A percentile compares a stretch with the other conserved stretches of the same genome.
Conservation (phyloP, 2,113 vertebrate genomes). For the Atractosteus spatula region DNA sequence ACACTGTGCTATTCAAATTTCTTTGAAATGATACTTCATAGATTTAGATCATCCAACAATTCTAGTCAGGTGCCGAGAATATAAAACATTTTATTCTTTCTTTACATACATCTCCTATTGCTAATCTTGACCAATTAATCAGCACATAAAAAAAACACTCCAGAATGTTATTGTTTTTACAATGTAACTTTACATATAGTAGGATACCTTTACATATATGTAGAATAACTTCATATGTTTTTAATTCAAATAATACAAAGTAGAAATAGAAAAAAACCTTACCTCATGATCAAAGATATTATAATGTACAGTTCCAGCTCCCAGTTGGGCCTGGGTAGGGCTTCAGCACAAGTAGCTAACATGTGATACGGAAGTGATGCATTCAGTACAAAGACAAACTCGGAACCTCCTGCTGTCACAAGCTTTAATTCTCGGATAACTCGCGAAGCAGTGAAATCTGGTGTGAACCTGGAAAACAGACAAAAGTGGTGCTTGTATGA, state of each 20-base stretch:
- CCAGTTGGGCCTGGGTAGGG: slow-evolving; percentile 91
- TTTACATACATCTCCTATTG: too few relatives aligned
- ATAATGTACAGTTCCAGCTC: slow-evolving; percentile 89
- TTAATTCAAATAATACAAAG: not conserved
- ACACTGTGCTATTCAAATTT: too few relatives aligned
- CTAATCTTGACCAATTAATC: too few relatives aligned
- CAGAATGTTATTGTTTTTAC: too few relatives aligned
- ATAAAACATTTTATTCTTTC: too few relatives aligned
- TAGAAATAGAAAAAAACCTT: slow-evolving; percentile 3
- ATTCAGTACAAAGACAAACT: slow-evolving; percentile 89
- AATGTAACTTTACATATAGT: not conserved
- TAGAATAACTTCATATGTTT: too few relatives aligned
- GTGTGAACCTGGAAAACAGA: slow-evolving; percentile 83
- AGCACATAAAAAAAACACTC: too few relatives aligned
- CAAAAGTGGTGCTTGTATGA: too few relatives aligned
- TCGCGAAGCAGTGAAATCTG: slow-evolving; percentile 96
- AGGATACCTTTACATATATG: not conserved
- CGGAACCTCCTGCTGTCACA: slow-evolving; percentile 84
- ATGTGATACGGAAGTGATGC: slow-evolving; percentile 97
- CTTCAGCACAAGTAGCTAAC: slow-evolving; percentile 89
- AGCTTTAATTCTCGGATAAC: slow-evolving; percentile 92
- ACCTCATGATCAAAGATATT: slow-evolving; percentile 96
- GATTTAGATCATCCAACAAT: too few relatives aligned
- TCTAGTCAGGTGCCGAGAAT: too few relatives aligned
- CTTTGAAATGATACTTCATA: too few relatives aligned